phyloP scores from a whole-genome alignment of 2,797 vertebrate genomes.

The Heterohyrax brucei region DNA sequence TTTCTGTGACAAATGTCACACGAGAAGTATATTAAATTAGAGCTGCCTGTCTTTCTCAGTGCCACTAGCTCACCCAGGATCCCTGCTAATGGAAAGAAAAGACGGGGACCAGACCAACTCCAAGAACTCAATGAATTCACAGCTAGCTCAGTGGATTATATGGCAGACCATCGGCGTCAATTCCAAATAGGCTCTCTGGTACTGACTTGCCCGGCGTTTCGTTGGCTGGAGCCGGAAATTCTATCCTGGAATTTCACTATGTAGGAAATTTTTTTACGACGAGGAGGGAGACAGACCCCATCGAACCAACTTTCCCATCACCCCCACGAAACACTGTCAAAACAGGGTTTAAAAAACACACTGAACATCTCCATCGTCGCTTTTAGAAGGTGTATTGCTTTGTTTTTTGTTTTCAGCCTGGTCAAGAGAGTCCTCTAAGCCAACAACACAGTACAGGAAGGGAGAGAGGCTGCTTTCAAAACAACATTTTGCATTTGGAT shows the following conservation, averaged over 20 bases:
- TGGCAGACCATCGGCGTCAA: neutral
- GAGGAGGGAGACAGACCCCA: neutral
- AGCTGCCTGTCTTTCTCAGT: neutral
- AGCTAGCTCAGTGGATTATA: neutral
- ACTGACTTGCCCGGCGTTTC: neutral
- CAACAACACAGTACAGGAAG: neutral
- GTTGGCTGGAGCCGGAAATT: neutral
- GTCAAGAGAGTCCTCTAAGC: neutral
- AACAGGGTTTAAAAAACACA: neutral
- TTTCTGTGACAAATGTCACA: neutral
- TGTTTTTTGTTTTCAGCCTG: neutral
- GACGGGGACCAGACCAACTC: neutral
- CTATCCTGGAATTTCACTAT: slow-evolving; percentile 1
- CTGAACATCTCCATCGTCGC: neutral
- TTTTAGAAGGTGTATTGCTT: neutral
- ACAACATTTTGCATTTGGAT: neutral
- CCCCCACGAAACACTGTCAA: neutral
- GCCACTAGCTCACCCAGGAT: neutral
- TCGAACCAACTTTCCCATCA: neutral
- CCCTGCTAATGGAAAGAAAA: neutral
- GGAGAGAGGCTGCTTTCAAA: neutral
- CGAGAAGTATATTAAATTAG: neutral
- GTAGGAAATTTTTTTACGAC: neutral
- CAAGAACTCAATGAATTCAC: neutral
- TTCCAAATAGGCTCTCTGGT: neutral